phyloP scores from a whole-genome alignment of 2,888 invertebrate species.

The Merodon equestris region DNA sequence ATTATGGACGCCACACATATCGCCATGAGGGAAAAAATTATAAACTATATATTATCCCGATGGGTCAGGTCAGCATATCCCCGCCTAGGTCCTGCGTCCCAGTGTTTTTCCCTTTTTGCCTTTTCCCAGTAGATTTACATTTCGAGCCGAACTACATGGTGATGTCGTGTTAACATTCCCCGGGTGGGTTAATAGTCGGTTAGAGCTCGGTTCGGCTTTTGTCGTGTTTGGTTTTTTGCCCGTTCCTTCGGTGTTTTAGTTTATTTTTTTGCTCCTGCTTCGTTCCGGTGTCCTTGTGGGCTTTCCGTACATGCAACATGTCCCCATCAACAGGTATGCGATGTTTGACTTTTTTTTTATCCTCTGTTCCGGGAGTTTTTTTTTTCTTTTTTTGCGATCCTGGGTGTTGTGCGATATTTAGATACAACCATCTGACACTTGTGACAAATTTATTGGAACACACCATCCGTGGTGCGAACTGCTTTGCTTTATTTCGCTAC shows the following conservation, averaged over 20 bases:
- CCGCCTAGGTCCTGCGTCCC: conserved; percentile 1
- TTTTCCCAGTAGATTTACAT: conserved; percentile 21
- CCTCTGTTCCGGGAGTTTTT: background rate
- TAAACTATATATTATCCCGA: conserved; percentile 2
- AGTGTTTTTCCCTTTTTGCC: background rate
- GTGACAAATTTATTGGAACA: conserved; percentile 34
- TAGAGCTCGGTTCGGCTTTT: conserved; percentile 24
- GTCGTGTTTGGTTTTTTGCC: too few species aligned
- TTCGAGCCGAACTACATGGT: conserved; percentile 38
- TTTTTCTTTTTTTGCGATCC: conserved; percentile 7
- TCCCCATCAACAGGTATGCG: conserved; percentile 48
- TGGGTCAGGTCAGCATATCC: conserved; percentile 6
- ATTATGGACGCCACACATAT: conserved; percentile 41
- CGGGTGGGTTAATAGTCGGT: conserved; percentile 52
- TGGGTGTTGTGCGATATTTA: conserved; percentile 6
- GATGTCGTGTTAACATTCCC: conserved; percentile 62
- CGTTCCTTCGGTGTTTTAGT: background rate
- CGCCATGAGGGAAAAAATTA: background rate
- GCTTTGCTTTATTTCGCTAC: too few species aligned
- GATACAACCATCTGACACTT: conserved; percentile 3
- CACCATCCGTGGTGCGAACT: too few species aligned
- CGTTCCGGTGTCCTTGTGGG: too few species aligned
- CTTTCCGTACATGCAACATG: conserved; percentile 55
- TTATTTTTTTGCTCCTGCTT: background rate
- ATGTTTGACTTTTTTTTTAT: conserved; percentile 29